Base-by-base conservation (phyloP, 2,113 vertebrate genomes). In the Pongo abelii region DNA sequence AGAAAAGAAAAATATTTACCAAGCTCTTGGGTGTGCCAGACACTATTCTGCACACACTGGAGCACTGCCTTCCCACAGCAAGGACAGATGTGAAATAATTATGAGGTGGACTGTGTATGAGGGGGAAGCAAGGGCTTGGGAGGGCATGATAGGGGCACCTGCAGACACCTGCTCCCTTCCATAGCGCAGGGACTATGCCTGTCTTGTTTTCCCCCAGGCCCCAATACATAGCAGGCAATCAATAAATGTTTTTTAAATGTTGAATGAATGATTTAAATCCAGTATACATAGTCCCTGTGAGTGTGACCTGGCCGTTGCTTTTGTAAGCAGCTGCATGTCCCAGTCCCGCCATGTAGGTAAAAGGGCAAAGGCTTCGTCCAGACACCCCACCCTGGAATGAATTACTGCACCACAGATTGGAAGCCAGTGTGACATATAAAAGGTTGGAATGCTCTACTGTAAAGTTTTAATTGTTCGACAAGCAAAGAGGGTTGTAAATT, bases 401-500 rank as follows among this genome's bases (percentile, higher is more conserved):
- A 97, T 97, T 96, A 89, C 92, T 2, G 5, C 70, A 90, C 93
- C 93, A 79, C 70, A 91, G 57, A 92, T 88, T 98, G 90, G 93
- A 93, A 97, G 90, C 96, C 97, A 97, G 88, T 83, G 18, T 91
- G 96, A 94, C 89, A 96, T 92, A 94, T 84, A 97, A 96, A 97
- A 95, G 92, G 89, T 84, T 97, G 95, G 94, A 97, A 97, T 96
- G 89, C 72, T 97, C 90, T 95, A 96, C 96, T 91, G 81, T 97
- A 98, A 98, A 97, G 55, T 97, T 97, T 97, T 98, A 97, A 98
- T 98, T 97, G 94, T 97, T 98, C 96, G 97, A 93, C 97, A 98
- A 98, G 96, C 97, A 97, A 87, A 96, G 52, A 96, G 69, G 80
- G 88, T 91, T 98, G 87, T 98, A 98, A 98, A 98, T 98, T 97